phyloP scores from a whole-genome alignment of 2,888 invertebrate species.

The Drosophila kanekoi region DNA sequence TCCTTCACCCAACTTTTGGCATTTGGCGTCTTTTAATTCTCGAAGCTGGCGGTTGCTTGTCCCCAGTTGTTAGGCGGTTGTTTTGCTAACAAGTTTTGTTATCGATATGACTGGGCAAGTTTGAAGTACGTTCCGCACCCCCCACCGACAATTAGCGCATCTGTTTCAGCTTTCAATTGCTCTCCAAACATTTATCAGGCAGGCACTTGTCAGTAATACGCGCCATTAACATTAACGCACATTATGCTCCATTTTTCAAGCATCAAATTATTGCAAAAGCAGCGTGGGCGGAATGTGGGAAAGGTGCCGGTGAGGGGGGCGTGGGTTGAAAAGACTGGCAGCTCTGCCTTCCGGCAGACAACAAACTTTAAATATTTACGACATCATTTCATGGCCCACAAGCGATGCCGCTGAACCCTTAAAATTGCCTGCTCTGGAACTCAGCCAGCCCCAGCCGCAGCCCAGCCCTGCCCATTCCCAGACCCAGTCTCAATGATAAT shows the following conservation, averaged over 20 bases:
- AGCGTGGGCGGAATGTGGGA: background rate
- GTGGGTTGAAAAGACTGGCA: slow-evolving; percentile 3
- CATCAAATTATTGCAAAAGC: slow-evolving; percentile 67
- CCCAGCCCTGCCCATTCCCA: slow-evolving; percentile 9
- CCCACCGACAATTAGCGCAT: slow-evolving; percentile 62
- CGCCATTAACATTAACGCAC: slow-evolving; percentile 82
- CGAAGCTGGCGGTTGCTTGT: slow-evolving; percentile 53
- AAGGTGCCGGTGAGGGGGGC: too few relatives aligned
- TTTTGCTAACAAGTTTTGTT: slow-evolving; percentile 46
- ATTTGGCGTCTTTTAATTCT: slow-evolving; percentile 69
- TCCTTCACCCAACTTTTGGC: slow-evolving; percentile 39
- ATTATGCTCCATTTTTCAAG: slow-evolving; percentile 76
- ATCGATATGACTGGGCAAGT: slow-evolving; percentile 18
- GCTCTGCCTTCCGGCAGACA: slow-evolving; percentile 52
- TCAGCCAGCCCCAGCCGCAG: slow-evolving; percentile 15
- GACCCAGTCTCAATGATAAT: slow-evolving; percentile 70
- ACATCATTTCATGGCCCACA: slow-evolving; percentile 80
- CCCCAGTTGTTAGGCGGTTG: slow-evolving; percentile 30
- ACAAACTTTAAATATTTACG: slow-evolving; percentile 82
- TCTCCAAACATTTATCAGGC: slow-evolving; percentile 51
- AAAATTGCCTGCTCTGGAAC: slow-evolving; percentile 42
- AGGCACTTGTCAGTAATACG: slow-evolving; percentile 81
- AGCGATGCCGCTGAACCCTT: slow-evolving; percentile 63
- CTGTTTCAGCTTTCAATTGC: slow-evolving; percentile 52
- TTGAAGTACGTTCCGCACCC: background rate